phyloP scores from a whole-genome alignment of 2,113 vertebrate genomes.

The Eurypyga helias region DNA sequence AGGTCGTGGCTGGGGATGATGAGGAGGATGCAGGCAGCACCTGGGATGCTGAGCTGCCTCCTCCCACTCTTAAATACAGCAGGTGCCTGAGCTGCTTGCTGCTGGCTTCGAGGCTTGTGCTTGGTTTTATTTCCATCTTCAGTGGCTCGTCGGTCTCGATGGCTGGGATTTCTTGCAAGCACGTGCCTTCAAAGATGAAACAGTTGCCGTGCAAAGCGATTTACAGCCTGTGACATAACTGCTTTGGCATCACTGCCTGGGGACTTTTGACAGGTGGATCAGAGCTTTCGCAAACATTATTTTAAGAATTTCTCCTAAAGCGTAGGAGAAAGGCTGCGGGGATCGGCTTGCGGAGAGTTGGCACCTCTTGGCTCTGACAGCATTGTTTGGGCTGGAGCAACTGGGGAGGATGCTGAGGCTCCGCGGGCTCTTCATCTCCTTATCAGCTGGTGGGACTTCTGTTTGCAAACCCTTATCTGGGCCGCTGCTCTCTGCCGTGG shows the following conservation, averaged over 20 bases:
- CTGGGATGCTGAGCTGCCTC: background rate
- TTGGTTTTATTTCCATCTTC: background rate
- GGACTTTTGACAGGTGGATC: background rate
- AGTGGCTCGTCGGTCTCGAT: accelerated
- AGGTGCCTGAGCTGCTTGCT: background rate
- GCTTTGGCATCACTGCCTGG: background rate
- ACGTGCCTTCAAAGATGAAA: background rate
- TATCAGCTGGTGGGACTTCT: background rate
- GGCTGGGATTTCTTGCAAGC: background rate
- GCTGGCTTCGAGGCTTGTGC: background rate
- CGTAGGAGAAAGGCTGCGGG: background rate
- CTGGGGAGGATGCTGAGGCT: too few relatives aligned
- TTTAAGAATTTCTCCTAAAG: background rate
- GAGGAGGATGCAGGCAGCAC: background rate
- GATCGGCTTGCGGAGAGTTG: background rate
- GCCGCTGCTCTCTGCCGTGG: accelerated
- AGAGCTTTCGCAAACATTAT: background rate
- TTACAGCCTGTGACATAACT: background rate
- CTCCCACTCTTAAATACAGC: background rate
- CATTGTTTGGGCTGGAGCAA: background rate
- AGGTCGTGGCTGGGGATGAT: background rate
- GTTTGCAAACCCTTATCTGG: slow-evolving; percentile 22
- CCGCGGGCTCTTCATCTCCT: background rate
- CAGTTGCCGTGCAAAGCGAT: background rate
- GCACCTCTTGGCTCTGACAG: background rate